These are phyloP conservation scores for Pardalotus punctatus DNA, from an alignment of 2,113 vertebrate genomes.

Conservation along the genomic window DNA sequence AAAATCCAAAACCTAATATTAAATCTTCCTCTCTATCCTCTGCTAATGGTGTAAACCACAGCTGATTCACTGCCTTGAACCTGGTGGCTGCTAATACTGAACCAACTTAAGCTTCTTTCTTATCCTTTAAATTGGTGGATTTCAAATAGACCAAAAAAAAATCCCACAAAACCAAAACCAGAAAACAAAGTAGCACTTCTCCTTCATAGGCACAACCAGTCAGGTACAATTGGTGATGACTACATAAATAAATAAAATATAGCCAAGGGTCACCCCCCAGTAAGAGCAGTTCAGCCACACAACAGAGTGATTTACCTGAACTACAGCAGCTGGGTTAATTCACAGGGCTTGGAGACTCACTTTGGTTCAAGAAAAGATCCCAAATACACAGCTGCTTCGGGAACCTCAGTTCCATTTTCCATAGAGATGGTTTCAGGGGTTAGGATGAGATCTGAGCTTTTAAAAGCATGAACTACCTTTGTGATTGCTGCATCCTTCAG, in stretches of 20 bases:
- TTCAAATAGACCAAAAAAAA: neutral
- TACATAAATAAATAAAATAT: neutral
- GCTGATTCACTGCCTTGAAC: neutral
- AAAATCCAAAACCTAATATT: neutral
- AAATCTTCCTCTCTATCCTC: neutral
- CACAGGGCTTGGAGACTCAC: no score
- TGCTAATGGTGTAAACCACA: neutral
- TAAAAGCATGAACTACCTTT: neutral
- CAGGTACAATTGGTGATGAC: neutral
- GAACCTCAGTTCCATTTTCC: neutral
- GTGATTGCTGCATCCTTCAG: neutral
- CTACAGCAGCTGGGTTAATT: neutral
- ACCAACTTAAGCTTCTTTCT: neutral
- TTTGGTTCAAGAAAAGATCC: no score
- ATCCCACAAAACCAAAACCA: neutral
- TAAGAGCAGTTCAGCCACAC: neutral
- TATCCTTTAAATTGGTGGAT: neutral
- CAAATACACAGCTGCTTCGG: neutral
- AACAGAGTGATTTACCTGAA: neutral
- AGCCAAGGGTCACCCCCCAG: neutral
- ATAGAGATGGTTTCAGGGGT: neutral
- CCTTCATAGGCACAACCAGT: neutral
- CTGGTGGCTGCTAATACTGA: neutral
- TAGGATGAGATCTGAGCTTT: neutral
- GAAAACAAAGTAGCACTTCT: neutral